Evolutionary conservation across 2,797 vertebrate species (phyloP).

Genomic region (Pseudochirops corinnae): DNA sequence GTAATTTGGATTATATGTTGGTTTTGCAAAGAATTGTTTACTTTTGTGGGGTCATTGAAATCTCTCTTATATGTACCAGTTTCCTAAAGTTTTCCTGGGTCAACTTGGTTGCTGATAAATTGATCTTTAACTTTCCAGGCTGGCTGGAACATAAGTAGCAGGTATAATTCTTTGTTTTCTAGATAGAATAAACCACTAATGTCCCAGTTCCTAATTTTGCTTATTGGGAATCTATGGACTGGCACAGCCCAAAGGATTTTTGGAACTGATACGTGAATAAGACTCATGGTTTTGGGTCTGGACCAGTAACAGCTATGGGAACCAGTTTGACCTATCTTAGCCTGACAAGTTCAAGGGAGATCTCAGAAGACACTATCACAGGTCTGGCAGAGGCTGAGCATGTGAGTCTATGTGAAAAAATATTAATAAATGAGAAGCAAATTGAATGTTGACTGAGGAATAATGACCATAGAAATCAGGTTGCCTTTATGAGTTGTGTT

Average conservation of each 20-base stretch:
- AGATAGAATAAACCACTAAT: conserved; percentile 19
- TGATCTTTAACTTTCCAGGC: conserved; percentile 71
- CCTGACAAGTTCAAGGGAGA: conserved; percentile 8
- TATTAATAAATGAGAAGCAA: conserved; percentile 1
- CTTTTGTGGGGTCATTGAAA: conserved; percentile 56
- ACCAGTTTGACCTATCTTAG: conserved; percentile 2
- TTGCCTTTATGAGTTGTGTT: conserved; percentile 30
- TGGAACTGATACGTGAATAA: conserved; percentile 18
- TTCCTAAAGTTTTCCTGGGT: conserved; percentile 69
- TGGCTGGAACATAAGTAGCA: conserved; percentile 65
- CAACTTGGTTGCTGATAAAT: conserved; percentile 68
- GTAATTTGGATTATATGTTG: conserved; percentile 58
- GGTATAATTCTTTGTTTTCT: conserved; percentile 45
- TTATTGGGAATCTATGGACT: conserved; percentile 25
- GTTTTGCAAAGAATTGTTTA: conserved; percentile 45
- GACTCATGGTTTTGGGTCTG: conserved; percentile 31
- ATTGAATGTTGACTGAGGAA: background rate
- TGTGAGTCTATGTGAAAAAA: conserved; percentile 13
- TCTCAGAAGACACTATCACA: background rate
- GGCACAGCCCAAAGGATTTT: conserved; percentile 24
- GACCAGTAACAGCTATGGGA: conserved; percentile 36
- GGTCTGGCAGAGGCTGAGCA: conserved; percentile 27
- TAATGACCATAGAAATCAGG: background rate
- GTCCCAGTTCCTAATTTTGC: conserved; percentile 52
- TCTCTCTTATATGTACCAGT: conserved; percentile 1